A percentile compares a stretch with the other conserved stretches of the same genome.
Conservation (phyloP, 2,113 vertebrate genomes). For the Genyomyrus donnyi region DNA sequence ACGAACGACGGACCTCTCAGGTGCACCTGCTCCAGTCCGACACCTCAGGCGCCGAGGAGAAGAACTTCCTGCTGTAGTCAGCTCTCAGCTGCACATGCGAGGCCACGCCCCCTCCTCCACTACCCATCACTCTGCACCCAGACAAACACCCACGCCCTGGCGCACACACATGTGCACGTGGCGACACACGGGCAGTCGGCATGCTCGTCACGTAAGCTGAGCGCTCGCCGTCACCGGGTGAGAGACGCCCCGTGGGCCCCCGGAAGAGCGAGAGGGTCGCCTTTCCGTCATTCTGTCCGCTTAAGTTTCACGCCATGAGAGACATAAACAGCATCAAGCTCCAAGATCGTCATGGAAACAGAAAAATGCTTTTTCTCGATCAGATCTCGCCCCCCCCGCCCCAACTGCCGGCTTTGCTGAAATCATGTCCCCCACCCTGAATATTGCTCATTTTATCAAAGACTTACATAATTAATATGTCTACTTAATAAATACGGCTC, state of each 20-base stretch:
- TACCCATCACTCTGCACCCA: background rate
- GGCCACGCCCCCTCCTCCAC: background rate
- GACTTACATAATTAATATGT: conserved; percentile 64
- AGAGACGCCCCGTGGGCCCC: background rate
- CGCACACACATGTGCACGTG: background rate
- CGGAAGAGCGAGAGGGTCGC: background rate
- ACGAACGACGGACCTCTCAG: conserved; percentile 31
- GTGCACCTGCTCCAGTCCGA: conserved; percentile 31
- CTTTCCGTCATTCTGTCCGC: background rate
- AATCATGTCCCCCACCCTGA: conserved; percentile 38
- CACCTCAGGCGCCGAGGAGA: conserved; percentile 12
- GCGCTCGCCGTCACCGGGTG: background rate
- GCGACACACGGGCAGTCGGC: background rate
- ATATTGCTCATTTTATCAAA: conserved; percentile 49
- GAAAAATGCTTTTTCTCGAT: background rate
- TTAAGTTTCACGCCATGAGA: background rate
- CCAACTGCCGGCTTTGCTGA: background rate
- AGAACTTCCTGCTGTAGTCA: conserved; percentile 15
- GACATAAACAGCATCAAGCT: background rate
- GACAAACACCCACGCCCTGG: background rate
- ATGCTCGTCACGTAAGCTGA: background rate
- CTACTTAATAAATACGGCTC: conserved; percentile 63
- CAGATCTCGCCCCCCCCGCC: background rate
- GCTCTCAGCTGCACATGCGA: background rate
- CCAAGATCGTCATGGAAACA: background rate